Conservation (phyloP, 2,888 invertebrate genomes). For the Drosophila anomelani region DNA sequence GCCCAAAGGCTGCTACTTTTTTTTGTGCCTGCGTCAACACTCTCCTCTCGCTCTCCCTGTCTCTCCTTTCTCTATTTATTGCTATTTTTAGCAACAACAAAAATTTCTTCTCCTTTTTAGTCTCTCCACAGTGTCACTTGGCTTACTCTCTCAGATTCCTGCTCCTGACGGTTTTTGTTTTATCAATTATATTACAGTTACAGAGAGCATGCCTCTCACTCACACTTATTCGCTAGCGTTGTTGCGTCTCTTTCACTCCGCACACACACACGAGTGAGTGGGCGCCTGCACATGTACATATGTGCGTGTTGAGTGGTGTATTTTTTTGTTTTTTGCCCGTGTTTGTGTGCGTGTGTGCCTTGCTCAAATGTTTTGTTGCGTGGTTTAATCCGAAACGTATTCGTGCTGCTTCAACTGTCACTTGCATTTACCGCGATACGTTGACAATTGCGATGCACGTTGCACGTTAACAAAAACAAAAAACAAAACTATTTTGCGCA, state of each 20-base stretch:
- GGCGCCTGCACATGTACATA: slow-evolving; percentile 29
- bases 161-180: slow-evolving; percentile 42
- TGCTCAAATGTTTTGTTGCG: slow-evolving; percentile 25
- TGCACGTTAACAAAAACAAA: slow-evolving; percentile 46
- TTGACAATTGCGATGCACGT: slow-evolving; percentile 12
- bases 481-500: slow-evolving; percentile 54
- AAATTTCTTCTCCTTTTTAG: slow-evolving; percentile 42
- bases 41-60: slow-evolving; percentile 25
- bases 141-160: slow-evolving; percentile 17
- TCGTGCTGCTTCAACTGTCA: slow-evolving; percentile 10
- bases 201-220: slow-evolving; percentile 47
- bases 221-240: slow-evolving; percentile 38
- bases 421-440: slow-evolving; percentile 5
- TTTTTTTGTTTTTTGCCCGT: slow-evolving; percentile 13
- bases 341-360: slow-evolving; percentile 12
- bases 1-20: slow-evolving; percentile 33
- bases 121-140: slow-evolving; percentile 9
- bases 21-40: slow-evolving; percentile 53
- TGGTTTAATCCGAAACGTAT: slow-evolving; percentile 4
- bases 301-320: slow-evolving; percentile 19
- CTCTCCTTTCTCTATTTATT: slow-evolving; percentile 58
- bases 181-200: slow-evolving; percentile 56
- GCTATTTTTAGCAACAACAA: slow-evolving; percentile 76
- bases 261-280: slow-evolving; percentile 18
- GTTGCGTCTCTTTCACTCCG: background rate